Evolutionary conservation across 2,113 vertebrate species (phyloP), one percentile per base, ranked within the genome.

Genomic region (Gasterosteus nipponicus): DNA sequence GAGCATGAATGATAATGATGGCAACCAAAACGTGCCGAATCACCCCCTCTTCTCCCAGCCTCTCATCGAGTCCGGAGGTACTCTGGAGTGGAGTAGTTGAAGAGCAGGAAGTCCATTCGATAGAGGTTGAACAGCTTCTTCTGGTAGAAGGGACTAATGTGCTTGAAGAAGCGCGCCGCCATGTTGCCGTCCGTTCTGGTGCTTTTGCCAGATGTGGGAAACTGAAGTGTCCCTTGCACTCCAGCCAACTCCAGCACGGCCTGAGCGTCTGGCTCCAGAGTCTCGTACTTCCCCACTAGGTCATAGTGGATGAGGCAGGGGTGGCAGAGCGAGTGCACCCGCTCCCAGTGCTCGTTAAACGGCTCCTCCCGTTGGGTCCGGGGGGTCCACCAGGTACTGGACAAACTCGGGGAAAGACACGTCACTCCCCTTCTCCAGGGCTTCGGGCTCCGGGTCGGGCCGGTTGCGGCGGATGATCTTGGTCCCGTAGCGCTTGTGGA

Each of bases 291-390:
- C 31, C 98, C 97, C 88, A 99, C 95, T 5, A 98, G 91, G 0
- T 99, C 96, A 0, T 99, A 98, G 92, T 96, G 97, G 88, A 98
- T 92, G 15, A 95, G 92, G 77, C 97, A 98, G 7, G 97, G 97
- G 78, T 99, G 97, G 93, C 98, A 99, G 18, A 98, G 96, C 0
- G 96, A 95, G 72, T 98, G 96, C 2, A 96, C 95, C 6, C 96
- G 91, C 93, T 98, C 97, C 98, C 98, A 99, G 93, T 98, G 97
- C 87, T 99, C 98, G 0, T 98, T 99, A 79, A 97, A 95, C 0
- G 97, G 97, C 64, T 95, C 97, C 26, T 96, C 94, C 3, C 93
- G 89, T 75, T 96, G 97, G 0, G 98, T 98, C 57, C 91, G 95
- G 0, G 97, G 97, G 97, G 57, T 98, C 98, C 76, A 97, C 94